phyloP scores from a whole-genome alignment of 1,140 invertebrate genomes.

The Papilio aristodemus region DNA sequence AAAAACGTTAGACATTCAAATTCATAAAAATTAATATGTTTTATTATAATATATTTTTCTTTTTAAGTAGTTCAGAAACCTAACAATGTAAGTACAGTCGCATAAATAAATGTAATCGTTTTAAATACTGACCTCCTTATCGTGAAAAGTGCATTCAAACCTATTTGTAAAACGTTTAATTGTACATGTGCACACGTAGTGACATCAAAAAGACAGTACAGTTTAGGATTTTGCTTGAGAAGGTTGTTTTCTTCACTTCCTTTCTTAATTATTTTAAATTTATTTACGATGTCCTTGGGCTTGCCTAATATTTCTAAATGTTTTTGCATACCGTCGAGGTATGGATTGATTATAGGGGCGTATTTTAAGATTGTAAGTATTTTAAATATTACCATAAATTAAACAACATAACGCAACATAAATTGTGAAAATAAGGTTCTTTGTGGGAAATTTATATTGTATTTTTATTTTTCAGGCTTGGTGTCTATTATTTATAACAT shows the following conservation, averaged over 20 bases:
- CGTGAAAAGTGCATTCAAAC: no score
- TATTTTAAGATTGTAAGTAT: slow-evolving; percentile 51
- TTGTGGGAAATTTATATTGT: neutral
- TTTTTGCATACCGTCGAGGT: slow-evolving; percentile 43
- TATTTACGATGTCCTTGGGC: no score
- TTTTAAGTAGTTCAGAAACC: no score
- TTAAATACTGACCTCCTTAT: no score
- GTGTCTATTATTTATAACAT: neutral
- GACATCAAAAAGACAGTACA: neutral
- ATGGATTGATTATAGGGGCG: slow-evolving; percentile 41
- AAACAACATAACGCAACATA: no score
- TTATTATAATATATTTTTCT: no score
- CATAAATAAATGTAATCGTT: no score
- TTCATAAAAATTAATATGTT: no score
- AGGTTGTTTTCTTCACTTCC: neutral
- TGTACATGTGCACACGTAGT: neutral
- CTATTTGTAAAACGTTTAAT: no score
- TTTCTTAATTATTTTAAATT: slow-evolving; percentile 27
- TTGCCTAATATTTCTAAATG: slow-evolving; percentile 42
- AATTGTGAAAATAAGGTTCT: no score
- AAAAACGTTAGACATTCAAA: no score
- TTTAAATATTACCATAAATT: slow-evolving; percentile 19
- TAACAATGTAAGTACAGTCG: no score
- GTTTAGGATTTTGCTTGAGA: neutral
- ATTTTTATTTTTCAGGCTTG: neutral